Evolutionary conservation across 2,888 invertebrate species (phyloP).

Genomic region (Eristalis pertinax): DNA sequence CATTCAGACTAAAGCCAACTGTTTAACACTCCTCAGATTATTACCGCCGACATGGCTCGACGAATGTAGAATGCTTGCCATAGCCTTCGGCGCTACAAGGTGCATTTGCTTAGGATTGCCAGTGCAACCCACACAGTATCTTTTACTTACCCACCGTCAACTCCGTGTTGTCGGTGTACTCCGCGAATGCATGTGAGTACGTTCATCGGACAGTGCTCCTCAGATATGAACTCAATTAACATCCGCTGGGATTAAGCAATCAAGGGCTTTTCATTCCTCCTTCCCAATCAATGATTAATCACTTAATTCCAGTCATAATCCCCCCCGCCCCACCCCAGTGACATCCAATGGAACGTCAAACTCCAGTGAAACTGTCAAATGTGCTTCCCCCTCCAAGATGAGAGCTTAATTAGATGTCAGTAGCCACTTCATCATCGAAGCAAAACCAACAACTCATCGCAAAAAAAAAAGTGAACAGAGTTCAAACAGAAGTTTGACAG

Average conservation of each 20-base stretch:
- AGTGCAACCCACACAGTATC: too few relatives aligned
- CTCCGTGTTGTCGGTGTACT: too few relatives aligned
- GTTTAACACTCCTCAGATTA: too few relatives aligned
- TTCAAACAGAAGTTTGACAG: constrained; percentile 34
- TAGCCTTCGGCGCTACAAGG: too few relatives aligned
- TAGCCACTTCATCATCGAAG: constrained; percentile 4
- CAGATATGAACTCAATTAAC: background rate
- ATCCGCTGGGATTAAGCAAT: background rate
- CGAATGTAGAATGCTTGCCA: too few relatives aligned
- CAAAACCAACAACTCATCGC: background rate
- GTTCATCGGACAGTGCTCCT: background rate
- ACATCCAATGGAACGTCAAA: constrained; percentile 20
- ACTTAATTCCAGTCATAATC: background rate
- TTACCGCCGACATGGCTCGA: too few relatives aligned
- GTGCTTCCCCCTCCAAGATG: background rate
- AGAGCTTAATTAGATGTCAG: constrained; percentile 38
- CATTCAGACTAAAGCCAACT: too few relatives aligned
- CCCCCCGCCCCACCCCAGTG: background rate
- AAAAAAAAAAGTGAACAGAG: background rate
- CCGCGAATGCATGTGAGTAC: too few relatives aligned
- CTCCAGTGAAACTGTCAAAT: background rate
- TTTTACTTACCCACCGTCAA: too few relatives aligned
- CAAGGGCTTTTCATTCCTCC: background rate
- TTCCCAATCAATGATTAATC: background rate
- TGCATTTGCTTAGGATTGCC: too few relatives aligned